phyloP scores from a whole-genome alignment of 2,888 invertebrate genomes.

The Synergus gifuensis region DNA sequence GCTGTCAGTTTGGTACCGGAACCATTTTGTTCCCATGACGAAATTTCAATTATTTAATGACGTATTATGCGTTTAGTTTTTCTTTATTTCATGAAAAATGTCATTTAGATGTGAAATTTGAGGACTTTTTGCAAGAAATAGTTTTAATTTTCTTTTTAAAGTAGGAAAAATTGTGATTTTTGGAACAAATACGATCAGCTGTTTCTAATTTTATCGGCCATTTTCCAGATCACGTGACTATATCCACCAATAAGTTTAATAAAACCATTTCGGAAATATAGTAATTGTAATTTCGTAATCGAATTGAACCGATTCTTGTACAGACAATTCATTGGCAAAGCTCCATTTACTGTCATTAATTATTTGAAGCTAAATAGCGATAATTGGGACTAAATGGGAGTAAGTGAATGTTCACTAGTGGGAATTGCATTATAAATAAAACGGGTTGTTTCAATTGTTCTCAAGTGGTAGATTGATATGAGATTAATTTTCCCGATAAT shows the following conservation, averaged over 20 bases:
- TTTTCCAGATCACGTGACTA: neutral
- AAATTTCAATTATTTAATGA: conserved; percentile 17
- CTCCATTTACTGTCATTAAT: conserved; percentile 9
- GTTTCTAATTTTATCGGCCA: neutral
- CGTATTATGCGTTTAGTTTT: conserved; percentile 39
- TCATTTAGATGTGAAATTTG: neutral
- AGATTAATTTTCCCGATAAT: neutral
- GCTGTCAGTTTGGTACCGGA: conserved; percentile 36
- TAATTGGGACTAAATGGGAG: neutral
- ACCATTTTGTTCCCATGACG: conserved; percentile 38
- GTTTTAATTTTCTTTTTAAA: neutral
- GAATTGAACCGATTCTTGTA: neutral
- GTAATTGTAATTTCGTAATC: neutral
- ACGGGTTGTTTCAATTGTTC: neutral
- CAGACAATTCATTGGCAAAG: neutral
- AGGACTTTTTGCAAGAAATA: neutral
- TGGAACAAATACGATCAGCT: neutral
- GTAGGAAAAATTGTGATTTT: neutral
- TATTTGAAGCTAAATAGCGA: conserved; percentile 30
- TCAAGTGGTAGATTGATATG: neutral
- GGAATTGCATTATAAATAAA: conserved; percentile 1
- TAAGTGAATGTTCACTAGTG: neutral
- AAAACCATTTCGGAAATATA: neutral
- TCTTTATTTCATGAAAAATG: neutral
- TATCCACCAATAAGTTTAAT: neutral